Evolutionary conservation across 2,797 vertebrate genomes (phyloP).

Genomic region (Morelia viridis): DNA sequence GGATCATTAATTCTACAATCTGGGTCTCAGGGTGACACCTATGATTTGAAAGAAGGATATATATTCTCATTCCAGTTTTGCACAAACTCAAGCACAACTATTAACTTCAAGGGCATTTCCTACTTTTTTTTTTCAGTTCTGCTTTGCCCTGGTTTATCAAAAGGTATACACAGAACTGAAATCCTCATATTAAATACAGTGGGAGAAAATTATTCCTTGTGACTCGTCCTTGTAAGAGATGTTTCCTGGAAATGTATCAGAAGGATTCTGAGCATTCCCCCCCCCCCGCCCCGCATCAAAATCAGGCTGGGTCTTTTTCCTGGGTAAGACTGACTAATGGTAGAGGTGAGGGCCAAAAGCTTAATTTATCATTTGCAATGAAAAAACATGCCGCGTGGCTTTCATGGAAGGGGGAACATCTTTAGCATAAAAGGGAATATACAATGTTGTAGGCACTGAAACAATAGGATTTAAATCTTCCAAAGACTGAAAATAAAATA

Average conservation of each 20-base stretch:
- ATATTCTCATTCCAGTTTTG: background rate
- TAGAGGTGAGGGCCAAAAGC: background rate
- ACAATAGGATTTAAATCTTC: constrained; percentile 36
- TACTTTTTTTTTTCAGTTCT: constrained; percentile 2
- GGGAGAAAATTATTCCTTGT: constrained; percentile 19
- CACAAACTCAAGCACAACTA: background rate
- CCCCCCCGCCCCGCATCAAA: background rate
- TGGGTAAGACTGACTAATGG: background rate
- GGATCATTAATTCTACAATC: background rate
- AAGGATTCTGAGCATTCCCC: constrained; percentile 55
- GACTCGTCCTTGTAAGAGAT: background rate
- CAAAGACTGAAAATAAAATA: constrained; percentile 39
- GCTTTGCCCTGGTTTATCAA: background rate
- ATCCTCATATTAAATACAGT: constrained; percentile 3
- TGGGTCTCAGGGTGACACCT: background rate
- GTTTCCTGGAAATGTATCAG: constrained; percentile 54
- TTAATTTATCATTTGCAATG: constrained; percentile 28
- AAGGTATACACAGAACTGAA: background rate
- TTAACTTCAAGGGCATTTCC: background rate
- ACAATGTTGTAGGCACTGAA: constrained; percentile 15
- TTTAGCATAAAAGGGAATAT: constrained; percentile 35
- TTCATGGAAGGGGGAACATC: constrained; percentile 4
- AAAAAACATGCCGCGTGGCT: background rate
- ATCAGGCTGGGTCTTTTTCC: constrained; percentile 36
- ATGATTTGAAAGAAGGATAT: background rate